phyloP scores from a whole-genome alignment of 2,888 invertebrate genomes.

The Mactromeris polynyma region DNA sequence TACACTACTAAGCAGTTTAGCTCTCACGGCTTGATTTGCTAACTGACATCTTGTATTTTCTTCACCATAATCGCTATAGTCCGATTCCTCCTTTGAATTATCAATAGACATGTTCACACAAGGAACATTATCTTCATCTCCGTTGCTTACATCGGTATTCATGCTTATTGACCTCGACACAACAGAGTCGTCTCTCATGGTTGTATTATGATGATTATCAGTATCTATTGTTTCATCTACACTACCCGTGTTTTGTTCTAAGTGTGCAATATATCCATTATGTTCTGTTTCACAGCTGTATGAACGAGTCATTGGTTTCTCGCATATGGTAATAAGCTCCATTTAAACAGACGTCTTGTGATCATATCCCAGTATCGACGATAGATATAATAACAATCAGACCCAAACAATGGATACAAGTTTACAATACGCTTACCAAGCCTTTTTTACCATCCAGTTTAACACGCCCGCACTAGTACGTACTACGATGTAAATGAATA shows the following conservation, averaged over 20 bases:
- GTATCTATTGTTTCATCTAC: constrained; percentile 25
- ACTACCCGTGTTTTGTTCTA: constrained; percentile 32
- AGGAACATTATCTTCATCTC: constrained; percentile 36
- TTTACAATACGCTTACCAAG: constrained; percentile 14
- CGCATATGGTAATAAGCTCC: constrained; percentile 30
- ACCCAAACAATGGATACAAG: background rate
- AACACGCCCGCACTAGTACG: background rate
- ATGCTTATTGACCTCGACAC: constrained; percentile 39
- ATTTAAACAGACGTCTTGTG: constrained; percentile 27
- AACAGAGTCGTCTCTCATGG: constrained; percentile 23
- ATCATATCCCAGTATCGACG: background rate
- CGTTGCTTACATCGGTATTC: constrained; percentile 25
- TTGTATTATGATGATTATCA: constrained; percentile 31
- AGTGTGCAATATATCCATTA: constrained; percentile 10
- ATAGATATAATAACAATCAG: background rate
- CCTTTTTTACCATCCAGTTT: background rate
- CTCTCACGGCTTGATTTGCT: constrained; percentile 63
- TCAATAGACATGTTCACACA: constrained; percentile 61
- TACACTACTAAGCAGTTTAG: constrained; percentile 61
- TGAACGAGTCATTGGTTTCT: constrained; percentile 15
- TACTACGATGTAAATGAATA: constrained; percentile 5
- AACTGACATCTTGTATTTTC: constrained; percentile 65
- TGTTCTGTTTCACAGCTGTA: constrained; percentile 40
- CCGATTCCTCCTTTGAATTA: constrained; percentile 63
- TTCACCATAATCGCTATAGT: constrained; percentile 61